Evolutionary conservation across 2,113 vertebrate species (phyloP).

Genomic region (human): GRCh38 chrX:9863001-9863500

Average conservation of each 20-base stretch:
- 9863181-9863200: accelerated
- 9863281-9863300: accelerated
- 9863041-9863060: accelerated
- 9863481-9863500: background rate
- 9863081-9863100: accelerated
- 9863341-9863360: background rate
- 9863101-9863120: accelerated
- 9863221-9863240: no score
- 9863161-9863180: background rate
- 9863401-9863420: no score
- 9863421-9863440: no score
- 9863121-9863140: background rate
- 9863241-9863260: background rate
- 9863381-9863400: background rate
- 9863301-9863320: background rate
- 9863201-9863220: no score
- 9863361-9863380: background rate
- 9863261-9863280: background rate
- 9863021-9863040: background rate
- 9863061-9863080: accelerated
- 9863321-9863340: background rate
- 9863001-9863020: background rate
- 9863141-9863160: accelerated
- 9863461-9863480: accelerated
- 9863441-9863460: background rate